phyloP scores from a whole-genome alignment of 1,140 invertebrate genomes.

The Melipona quadrifasciata region DNA sequence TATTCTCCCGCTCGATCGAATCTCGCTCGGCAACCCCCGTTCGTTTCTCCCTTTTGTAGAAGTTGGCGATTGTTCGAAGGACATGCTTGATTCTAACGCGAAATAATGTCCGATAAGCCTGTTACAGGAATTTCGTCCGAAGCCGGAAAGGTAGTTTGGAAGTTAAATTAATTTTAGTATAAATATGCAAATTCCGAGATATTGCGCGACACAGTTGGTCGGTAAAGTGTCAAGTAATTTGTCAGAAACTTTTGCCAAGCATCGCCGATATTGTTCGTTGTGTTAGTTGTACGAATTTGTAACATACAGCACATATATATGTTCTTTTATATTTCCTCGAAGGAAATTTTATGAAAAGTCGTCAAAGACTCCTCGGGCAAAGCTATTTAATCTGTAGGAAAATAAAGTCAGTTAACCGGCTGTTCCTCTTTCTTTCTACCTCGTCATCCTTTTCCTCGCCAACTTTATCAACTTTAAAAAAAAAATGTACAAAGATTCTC shows the following conservation, averaged over 20 bases:
- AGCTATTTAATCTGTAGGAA: slow-evolving; percentile 2
- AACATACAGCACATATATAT: not conserved
- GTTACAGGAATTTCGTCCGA: slow-evolving; percentile 4
- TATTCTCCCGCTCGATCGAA: too few relatives aligned
- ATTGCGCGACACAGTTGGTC: not conserved
- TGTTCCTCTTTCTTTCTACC: not conserved
- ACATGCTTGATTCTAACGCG: not conserved
- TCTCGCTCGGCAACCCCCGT: not conserved
- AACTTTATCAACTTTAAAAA: not conserved
- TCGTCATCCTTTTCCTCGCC: not conserved
- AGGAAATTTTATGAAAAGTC: too few relatives aligned
- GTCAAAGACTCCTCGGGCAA: not conserved
- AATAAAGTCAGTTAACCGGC: not conserved
- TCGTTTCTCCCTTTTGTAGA: not conserved
- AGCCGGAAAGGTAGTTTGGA: slow-evolving; percentile 16
- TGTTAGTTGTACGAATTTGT: slow-evolving; percentile 32
- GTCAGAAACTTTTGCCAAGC: slow-evolving; percentile 23
- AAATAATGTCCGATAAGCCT: slow-evolving; percentile 8
- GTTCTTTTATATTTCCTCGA: not conserved
- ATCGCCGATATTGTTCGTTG: slow-evolving; percentile 8
- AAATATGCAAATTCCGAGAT: slow-evolving; percentile 37
- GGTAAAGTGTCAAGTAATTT: slow-evolving; percentile 42
- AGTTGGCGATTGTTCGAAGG: not conserved
- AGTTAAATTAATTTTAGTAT: slow-evolving; percentile 42
- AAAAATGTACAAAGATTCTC: not conserved